phyloP scores from a whole-genome alignment of 2,888 invertebrate species.

The Conops quadrifasciatus region DNA sequence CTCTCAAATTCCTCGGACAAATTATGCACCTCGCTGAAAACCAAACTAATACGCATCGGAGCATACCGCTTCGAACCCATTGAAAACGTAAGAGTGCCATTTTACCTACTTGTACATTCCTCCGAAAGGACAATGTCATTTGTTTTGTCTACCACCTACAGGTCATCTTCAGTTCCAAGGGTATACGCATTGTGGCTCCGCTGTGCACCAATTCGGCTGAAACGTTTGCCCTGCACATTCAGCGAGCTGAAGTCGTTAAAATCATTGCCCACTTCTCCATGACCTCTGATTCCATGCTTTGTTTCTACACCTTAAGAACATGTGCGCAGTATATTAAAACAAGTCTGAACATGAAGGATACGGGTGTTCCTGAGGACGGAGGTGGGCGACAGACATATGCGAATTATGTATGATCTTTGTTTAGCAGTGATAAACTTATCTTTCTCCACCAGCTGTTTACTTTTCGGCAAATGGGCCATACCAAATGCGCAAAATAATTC shows the following conservation, averaged over 20 bases:
- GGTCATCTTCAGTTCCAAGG: constrained; percentile 70
- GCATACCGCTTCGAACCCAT: constrained; percentile 81
- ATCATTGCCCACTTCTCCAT: constrained; percentile 81
- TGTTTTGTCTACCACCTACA: constrained; percentile 47
- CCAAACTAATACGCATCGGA: constrained; percentile 84
- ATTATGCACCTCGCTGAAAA: constrained; percentile 70
- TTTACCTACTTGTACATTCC: neutral
- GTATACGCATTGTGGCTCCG: constrained; percentile 72
- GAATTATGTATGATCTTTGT: neutral
- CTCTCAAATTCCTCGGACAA: constrained; percentile 65
- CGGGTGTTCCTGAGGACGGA: constrained; percentile 43
- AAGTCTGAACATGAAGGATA: constrained; percentile 72
- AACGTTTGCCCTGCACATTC: constrained; percentile 73
- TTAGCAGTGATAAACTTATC: neutral
- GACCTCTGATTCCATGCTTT: constrained; percentile 76
- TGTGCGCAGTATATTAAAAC: constrained; percentile 77
- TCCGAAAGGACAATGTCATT: neutral
- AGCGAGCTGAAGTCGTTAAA: constrained; percentile 75
- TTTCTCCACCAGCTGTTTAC: constrained; percentile 44
- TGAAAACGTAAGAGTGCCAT: constrained; percentile 70
- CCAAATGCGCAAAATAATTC: constrained; percentile 71
- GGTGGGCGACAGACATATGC: constrained; percentile 43
- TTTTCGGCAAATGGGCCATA: constrained; percentile 48
- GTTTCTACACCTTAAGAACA: constrained; percentile 77
- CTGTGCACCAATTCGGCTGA: constrained; percentile 67